These are phyloP conservation scores for Staurois parvus DNA, from an alignment of 2,797 vertebrate species.

Conservation along the genomic window DNA sequence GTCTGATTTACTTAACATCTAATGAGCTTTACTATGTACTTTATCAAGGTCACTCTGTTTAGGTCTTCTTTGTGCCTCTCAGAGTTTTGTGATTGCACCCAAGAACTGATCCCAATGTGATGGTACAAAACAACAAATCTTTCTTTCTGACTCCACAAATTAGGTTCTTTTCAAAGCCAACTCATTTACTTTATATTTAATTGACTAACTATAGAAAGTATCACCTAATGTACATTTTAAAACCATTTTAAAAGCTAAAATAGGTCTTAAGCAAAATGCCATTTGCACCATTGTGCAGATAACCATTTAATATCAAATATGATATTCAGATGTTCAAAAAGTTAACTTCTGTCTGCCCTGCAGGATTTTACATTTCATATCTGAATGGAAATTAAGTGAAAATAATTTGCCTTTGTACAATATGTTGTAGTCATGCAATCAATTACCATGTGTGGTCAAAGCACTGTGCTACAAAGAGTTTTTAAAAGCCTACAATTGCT, in stretches of 20 bases:
- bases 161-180: background rate
- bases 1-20: background rate
- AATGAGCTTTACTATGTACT: background rate
- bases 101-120: background rate
- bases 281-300: constrained; percentile 36
- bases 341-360: constrained; percentile 11
- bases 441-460: constrained; percentile 50
- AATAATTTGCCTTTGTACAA: constrained; percentile 32
- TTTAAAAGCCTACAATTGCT: constrained; percentile 54
- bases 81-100: background rate
- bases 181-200: constrained; percentile 1
- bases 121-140: background rate
- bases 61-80: background rate
- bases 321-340: background rate
- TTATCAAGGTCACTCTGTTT: background rate
- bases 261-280: constrained; percentile 19
- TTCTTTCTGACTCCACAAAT: background rate
- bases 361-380: constrained; percentile 35
- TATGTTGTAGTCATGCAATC: constrained; percentile 29
- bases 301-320: constrained; percentile 22
- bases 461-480: constrained; percentile 41
- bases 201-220: constrained; percentile 6
- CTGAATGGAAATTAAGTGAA: constrained; percentile 27
- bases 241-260: constrained; percentile 15
- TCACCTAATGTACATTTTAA: constrained; percentile 4